Evolutionary conservation across 2,797 vertebrate genomes (phyloP), one percentile per base, ranked within the genome.

Genomic region (Megalops cyprinoides): DNA sequence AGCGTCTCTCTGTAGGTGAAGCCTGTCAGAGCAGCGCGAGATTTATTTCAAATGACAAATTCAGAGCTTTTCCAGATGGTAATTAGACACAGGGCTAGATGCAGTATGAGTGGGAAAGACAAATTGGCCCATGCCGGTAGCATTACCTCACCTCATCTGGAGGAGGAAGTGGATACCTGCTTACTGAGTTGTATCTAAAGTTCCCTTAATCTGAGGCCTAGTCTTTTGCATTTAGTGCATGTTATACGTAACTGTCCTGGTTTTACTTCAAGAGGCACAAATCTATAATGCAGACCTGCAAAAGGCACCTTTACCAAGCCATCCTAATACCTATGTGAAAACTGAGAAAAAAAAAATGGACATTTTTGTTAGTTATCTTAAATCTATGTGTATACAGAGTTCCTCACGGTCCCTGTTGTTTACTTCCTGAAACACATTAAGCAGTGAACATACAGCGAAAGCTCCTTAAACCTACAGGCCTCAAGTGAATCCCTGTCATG

Each of bases 401-500:
- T 65, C 31, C 34, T 34, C 31, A 34, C 25, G 12, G 12, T 42
- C 34, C 31, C 34, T 69, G 65, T 42, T 42, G 65, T 69, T 69
- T 69, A 42, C 42, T 42, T 37, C 7, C 34, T 39, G 65, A 42
- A 42, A 69, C 7, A 28, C n/a, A 69, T 69, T 69, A 37, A 69
- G 69, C 65, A 20, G 42, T 39, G 65, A 23, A 20, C 4, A 65
- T 1, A 18, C 31, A 15, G 34, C 23, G 15, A 42, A 39, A 69
- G 34, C 65, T 69, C 65, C 65, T 69, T 39, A 69, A 69, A 69
- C 65, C 37, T 5, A 69, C 65, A 39, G n/a, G 34, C 65, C 65
- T 69, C 65, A 42, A 69, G 65, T 69, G 65, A 69, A 69, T 69
- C 37, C 9, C 65, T n/a, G 65, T 69, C 37, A 69, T 69, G 15